phyloP scores from a whole-genome alignment of 2,888 invertebrate genomes.

The Itoplectis maculator region DNA sequence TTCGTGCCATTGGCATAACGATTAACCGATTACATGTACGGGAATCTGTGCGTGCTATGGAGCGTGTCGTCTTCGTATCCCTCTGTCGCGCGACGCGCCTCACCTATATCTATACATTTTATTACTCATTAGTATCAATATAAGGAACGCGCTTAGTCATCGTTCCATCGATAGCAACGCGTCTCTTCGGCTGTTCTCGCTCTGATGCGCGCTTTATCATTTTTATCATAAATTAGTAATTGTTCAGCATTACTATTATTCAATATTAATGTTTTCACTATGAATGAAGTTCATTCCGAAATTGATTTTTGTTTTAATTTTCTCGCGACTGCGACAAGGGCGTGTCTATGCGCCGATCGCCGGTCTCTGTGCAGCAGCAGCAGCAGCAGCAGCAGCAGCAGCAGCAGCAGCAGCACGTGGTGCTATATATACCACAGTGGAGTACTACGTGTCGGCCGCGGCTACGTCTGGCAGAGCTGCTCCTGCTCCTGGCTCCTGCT shows the following conservation, averaged over 20 bases:
- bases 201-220: not conserved
- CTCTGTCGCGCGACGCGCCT: not conserved
- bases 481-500: conserved; percentile 47
- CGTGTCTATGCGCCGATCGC: conserved; percentile 38
- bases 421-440: conserved; percentile 9
- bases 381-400: too few species aligned
- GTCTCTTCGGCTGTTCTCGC: not conserved
- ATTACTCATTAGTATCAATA: not conserved
- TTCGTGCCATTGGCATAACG: conserved; percentile 76
- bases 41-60: conserved; percentile 44
- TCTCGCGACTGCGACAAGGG: conserved; percentile 34
- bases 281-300: not conserved
- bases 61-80: conserved; percentile 35
- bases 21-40: conserved; percentile 75
- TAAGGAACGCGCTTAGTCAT: conserved; percentile 5
- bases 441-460: conserved; percentile 40
- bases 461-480: conserved; percentile 53
- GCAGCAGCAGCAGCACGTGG: too few species aligned
- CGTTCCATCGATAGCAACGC: not conserved
- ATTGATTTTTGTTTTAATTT: not conserved
- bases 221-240: too few species aligned
- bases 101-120: not conserved
- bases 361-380: conserved; percentile 5
- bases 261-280: too few species aligned
- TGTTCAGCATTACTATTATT: too few species aligned